phyloP scores from a whole-genome alignment of 2,888 invertebrate genomes.

The Ceriagrion tenellum region DNA sequence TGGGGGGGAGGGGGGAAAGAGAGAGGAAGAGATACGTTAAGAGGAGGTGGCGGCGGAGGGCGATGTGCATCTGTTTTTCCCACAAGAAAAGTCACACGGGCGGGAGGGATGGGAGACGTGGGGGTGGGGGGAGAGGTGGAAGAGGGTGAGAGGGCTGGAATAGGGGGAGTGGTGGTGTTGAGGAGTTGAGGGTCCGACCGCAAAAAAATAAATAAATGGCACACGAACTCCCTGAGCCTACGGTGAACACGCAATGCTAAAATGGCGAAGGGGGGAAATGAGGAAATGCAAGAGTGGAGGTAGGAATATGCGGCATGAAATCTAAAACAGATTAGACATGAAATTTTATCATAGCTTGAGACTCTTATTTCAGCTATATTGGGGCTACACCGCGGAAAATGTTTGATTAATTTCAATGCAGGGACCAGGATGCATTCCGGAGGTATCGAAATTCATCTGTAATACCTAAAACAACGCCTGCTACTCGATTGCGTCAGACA shows the following conservation, averaged over 20 bases:
- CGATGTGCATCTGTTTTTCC: slow-evolving; percentile 64
- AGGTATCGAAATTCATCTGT: no score
- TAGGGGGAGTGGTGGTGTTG: neutral
- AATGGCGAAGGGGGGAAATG: neutral
- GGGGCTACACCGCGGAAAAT: no score
- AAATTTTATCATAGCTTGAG: no score
- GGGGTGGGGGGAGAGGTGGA: neutral
- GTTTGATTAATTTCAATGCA: no score
- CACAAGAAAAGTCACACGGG: slow-evolving; percentile 66
- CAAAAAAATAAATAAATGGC: slow-evolving; percentile 12
- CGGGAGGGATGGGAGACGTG: neutral
- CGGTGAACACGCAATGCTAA: neutral
- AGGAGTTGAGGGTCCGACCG: neutral
- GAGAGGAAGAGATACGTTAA: slow-evolving; percentile 8
- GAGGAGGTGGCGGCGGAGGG: neutral
- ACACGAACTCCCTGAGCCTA: neutral
- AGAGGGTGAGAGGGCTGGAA: neutral
- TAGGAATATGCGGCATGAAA: no score
- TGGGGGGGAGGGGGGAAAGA: no score
- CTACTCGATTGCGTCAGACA: no score
- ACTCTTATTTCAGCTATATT: no score
- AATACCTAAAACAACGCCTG: no score
- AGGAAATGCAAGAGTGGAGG: neutral
- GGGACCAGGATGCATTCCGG: no score
- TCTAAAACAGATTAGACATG: no score